Evolutionary conservation across 1,140 invertebrate genomes (phyloP), one percentile per base, ranked within the genome.

Genomic region (Drosophila lowei): DNA sequence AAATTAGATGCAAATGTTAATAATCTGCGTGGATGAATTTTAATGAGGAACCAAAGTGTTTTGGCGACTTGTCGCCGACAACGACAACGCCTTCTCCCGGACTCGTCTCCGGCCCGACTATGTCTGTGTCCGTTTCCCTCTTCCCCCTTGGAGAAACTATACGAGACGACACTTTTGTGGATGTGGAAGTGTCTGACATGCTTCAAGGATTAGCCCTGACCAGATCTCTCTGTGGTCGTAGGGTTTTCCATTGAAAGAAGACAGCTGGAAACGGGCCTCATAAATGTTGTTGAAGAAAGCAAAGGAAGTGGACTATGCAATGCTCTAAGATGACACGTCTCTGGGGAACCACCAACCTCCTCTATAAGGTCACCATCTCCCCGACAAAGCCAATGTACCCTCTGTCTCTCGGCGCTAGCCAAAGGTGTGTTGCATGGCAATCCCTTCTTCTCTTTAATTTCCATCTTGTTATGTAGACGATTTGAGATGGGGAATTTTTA

Each of bases 1-100:
- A 86, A 86, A 86, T 86, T 86, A 86, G 74, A 86, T 86, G 81
- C 81, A 86, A 86, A 86, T 86, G 81, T 86, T 86, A 86, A 86
- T 86, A 86, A 86, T 86, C 81, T 86, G 81, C 83, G 83, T 78
- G 78, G 78, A 86, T 86, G 81, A 86, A 86, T 86, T 86, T 86
- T 86, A 86, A 86, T 86, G 81, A 86, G 81, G 68, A 67, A 54
- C 68, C 77, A 77, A 85, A 85, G 81, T 85, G 81, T 85, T 85
- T 83, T 86, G 77, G 80, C 80, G 80, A 84, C 80, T 85, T 85
- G 80, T 85, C 80, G 63, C 74, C 28, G 1, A 3, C 23, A 5
- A 23, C 23, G 62, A 42, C 75, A 46, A 46, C 68, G 44, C 57
- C 71, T 68, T 42, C 64, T 13, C 67, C 23, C 41, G 34, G 43